Conservation (phyloP, 2,888 invertebrate genomes). For the Oscheius sp. region DNA sequence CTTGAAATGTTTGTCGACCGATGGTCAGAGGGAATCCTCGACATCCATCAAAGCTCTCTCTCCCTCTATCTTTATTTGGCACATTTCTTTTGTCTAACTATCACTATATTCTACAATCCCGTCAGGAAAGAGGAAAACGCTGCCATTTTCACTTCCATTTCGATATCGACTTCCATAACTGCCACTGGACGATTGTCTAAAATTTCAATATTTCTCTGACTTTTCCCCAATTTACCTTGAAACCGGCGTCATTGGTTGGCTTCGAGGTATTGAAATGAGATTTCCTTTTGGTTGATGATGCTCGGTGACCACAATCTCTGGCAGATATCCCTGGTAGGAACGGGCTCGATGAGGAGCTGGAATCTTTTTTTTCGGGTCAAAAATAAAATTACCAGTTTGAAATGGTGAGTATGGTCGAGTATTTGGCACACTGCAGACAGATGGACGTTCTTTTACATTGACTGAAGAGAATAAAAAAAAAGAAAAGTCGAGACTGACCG, state of each 20-base stretch:
- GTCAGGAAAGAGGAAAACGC: conserved; percentile 19
- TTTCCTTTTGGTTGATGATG: conserved; percentile 1
- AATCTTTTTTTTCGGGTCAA: neutral
- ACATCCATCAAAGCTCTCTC: too few species aligned
- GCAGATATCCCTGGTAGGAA: conserved; percentile 31
- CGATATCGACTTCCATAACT: conserved; percentile 10
- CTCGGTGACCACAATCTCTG: conserved; percentile 36
- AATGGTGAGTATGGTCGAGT: conserved; percentile 10
- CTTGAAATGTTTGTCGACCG: too few species aligned
- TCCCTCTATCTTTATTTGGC: too few species aligned
- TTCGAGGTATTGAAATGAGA: neutral
- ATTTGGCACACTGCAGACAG: conserved; percentile 25
- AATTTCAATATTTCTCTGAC: neutral
- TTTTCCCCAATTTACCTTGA: neutral
- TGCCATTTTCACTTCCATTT: conserved; percentile 14
- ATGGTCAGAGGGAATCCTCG: too few species aligned
- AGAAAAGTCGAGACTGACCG: neutral
- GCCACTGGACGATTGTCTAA: conserved; percentile 15
- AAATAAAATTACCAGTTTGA: neutral
- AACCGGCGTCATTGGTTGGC: conserved; percentile 24
- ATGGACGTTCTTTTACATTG: conserved; percentile 20
- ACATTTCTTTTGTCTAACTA: neutral
- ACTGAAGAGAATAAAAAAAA: neutral
- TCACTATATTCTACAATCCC: neutral
- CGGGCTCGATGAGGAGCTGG: conserved; percentile 12